Evolutionary conservation across 2,113 vertebrate species (phyloP).

Genomic region (Herpetotheres cachinnans): DNA sequence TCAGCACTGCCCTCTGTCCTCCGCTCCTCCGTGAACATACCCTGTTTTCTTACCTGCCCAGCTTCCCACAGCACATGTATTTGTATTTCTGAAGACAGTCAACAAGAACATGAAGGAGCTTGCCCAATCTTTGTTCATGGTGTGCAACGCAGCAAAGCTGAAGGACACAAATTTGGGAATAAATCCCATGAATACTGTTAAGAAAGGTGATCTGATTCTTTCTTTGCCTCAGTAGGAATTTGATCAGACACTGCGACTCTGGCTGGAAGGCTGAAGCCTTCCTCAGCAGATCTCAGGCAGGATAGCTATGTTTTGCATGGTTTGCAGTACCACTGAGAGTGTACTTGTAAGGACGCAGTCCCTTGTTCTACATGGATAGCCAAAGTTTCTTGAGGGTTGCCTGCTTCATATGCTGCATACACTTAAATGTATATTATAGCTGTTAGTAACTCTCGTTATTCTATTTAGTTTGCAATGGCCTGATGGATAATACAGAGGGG

Average conservation of each 20-base stretch:
- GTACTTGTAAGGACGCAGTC: too few relatives aligned
- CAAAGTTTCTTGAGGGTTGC: not conserved
- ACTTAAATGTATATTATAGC: not conserved
- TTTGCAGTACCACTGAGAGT: too few relatives aligned
- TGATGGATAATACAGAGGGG: not conserved
- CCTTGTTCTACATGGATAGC: not conserved
- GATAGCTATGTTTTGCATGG: not conserved
- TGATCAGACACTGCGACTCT: not conserved
- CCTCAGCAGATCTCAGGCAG: not conserved
- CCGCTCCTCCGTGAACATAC: accelerated
- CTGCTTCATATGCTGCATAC: not conserved
- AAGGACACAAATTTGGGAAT: not conserved
- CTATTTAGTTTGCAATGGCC: not conserved
- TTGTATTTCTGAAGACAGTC: not conserved
- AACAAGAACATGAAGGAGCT: not conserved
- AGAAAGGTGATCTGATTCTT: not conserved
- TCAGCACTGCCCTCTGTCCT: too few relatives aligned
- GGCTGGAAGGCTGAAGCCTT: not conserved
- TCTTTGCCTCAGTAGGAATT: not conserved
- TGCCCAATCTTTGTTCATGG: not conserved
- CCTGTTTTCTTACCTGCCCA: too few relatives aligned
- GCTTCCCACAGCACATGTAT: not conserved
- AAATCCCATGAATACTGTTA: too few relatives aligned
- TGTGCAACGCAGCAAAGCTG: not conserved
- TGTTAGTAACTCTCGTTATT: not conserved